Evolutionary conservation across 92 coral and sea anemone genomes (phyloP).

Genomic region (Epizoanthus stellaris): DNA sequence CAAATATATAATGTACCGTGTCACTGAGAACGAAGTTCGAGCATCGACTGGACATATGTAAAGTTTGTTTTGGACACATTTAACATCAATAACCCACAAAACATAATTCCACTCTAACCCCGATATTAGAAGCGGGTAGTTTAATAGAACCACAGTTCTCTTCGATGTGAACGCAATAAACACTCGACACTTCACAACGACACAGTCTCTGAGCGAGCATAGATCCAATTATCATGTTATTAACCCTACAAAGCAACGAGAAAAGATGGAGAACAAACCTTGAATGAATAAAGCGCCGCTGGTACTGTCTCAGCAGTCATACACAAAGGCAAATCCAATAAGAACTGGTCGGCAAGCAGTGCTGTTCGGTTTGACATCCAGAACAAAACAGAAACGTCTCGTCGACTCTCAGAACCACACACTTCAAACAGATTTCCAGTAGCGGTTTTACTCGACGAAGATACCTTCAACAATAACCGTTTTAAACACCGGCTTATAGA

Average conservation of each 20-base stretch:
- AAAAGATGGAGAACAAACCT: conserved; percentile 26
- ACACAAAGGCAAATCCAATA: conserved; percentile 1
- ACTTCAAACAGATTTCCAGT: conserved; percentile 11
- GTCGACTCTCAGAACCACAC: conserved; percentile 1
- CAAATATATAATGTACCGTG: neutral
- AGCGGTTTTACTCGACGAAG: neutral
- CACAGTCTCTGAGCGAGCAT: no score
- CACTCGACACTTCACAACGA: neutral
- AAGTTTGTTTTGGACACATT: neutral
- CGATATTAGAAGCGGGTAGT: neutral
- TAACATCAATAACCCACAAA: neutral
- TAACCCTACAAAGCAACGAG: neutral
- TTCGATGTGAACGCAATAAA: no score
- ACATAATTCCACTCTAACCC: neutral
- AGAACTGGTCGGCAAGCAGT: neutral
- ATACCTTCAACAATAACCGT: neutral
- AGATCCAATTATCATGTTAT: neutral
- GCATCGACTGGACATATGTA: no score
- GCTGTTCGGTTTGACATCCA: conserved; percentile 9
- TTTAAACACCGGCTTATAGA: neutral
- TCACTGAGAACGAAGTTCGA: neutral
- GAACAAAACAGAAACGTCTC: conserved; percentile 13
- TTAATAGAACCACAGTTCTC: no score
- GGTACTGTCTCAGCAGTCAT: neutral
- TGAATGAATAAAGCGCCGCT: neutral